These are phyloP conservation scores for Trichonephila clavipes DNA, from an alignment of 1,140 invertebrate genomes.

Conservation along the genomic window DNA sequence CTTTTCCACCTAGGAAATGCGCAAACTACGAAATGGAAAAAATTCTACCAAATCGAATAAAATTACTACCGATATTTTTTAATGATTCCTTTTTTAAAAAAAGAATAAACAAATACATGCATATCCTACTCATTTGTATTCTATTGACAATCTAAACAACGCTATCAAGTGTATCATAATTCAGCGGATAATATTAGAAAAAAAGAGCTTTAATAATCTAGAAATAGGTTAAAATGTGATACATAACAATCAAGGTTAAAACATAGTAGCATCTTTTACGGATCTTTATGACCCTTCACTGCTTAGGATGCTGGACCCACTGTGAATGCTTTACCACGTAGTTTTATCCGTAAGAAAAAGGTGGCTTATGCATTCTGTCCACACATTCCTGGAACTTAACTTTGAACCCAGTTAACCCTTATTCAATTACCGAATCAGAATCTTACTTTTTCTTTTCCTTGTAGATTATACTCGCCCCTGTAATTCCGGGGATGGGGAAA, in stretches of 20 bases:
- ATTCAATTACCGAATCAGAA: conserved; percentile 17
- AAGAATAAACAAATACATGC: too few species aligned
- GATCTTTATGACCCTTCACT: neutral
- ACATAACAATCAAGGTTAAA: neutral
- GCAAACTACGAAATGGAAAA: too few species aligned
- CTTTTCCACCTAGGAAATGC: too few species aligned
- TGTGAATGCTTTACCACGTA: neutral
- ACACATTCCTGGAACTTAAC: conserved; percentile 42
- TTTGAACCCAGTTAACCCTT: conserved; percentile 53
- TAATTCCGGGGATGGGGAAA: neutral
- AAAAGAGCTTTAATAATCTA: neutral
- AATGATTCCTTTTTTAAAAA: too few species aligned
- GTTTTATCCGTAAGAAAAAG: neutral
- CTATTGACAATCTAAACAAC: too few species aligned
- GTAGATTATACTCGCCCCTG: neutral
- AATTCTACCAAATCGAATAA: too few species aligned
- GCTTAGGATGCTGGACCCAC: neutral
- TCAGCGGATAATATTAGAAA: too few species aligned
- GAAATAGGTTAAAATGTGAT: neutral
- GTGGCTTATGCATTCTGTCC: neutral
- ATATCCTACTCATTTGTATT: too few species aligned
- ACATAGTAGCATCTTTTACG: neutral
- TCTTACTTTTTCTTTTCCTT: neutral
- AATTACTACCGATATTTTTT: too few species aligned
- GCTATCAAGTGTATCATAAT: too few species aligned